Evolutionary conservation across 2,113 vertebrate genomes (phyloP), one percentile per base, ranked within the genome.

Genomic region (Callionymus lyra): DNA sequence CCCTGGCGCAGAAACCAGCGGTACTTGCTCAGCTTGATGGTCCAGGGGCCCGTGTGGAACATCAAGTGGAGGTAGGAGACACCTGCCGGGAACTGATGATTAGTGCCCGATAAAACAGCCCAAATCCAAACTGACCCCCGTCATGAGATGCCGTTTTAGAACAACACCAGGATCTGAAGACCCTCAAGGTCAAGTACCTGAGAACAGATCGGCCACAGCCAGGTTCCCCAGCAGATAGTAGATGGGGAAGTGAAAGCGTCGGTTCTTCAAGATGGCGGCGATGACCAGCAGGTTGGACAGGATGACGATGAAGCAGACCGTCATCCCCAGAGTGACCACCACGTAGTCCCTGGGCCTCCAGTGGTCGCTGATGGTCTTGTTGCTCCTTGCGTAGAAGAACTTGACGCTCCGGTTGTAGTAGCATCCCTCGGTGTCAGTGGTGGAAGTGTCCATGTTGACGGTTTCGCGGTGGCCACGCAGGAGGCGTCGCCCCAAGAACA

Each of bases 11-110:
- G 60, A 44, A 97, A 93, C 91, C 94, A 99, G 63, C 83, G 79
- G 45, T 86, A 54, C 27, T 84, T 74, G 0, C 82, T 81, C 53
- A 99, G 59, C 0, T 86, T 91, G 45, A 76, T 87, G 0, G 93
- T 94, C 77, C 91, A 90, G 0, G 93, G 91, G n/a, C 95, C 95
- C 0, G 95, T 98, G 65, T 98, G 87, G 64, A 98, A 91, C 93
- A 98, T 96, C 77, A 98, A 51, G 81, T 90, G 88, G 13, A 97
- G 79, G 34, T 98, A 98, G 18, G 95, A 87, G 11, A 94, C 82
- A 9, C 94, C 92, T 44, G 57, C 8, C 13, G 16, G 6, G 44
- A 14, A 15, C n/a, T n/a, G n/a, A n/a, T n/a, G n/a, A n/a, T n/a
- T n/a, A n/a, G n/a, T n/a, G n/a, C n/a, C n/a, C n/a, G n/a, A n/a